Base-by-base conservation (phyloP, 2,888 invertebrate species). In the Eupeodes latifasciatus region DNA sequence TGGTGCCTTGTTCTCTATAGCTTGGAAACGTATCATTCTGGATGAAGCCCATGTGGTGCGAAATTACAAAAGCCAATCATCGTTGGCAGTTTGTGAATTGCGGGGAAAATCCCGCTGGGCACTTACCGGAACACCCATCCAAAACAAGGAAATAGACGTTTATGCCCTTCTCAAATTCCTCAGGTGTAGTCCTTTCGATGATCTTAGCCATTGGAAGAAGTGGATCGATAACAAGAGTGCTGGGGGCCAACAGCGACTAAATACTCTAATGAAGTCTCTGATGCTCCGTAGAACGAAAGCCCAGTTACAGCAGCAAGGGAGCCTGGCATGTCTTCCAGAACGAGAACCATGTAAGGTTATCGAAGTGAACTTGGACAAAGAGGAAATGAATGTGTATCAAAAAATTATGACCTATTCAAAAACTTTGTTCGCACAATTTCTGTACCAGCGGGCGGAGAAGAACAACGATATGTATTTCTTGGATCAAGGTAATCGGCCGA, bases 11-110 rank as follows among this genome's bases (percentile, higher is more conserved):
- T 95, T 95, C 92, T 94, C 95, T 61, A 95, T 99, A 5, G 94
- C 94, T 11, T 99, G 99, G 98, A 95, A 96, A 0, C 95, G 99
- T 71, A 95, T 98, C 4, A 96, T 99, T 85, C 94, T 99, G 34
- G 99, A 99, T 94, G 99, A 99, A 94, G 99, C 97, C 0, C 99
- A 99, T 93, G 95, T 96, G 57, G 97, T 99, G 10, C 96, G 98
- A 90, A 99, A 99, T 94, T 95, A 97, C 92, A 98, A 98, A 93
- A 95, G 96, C 10, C 94, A 95, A 89, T 96, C 96, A 0, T 96
- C 97, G 0, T 92, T 94, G 85, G 96, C 97, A 0, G 96, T 96
- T 9, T 96, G 96, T 92, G 93, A 94, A 3, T 61, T 93, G 47
- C 90, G 81, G 3, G 91, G 90, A 5, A 94, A 94, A 79, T 94